These are phyloP conservation scores for Stercorarius parasiticus DNA, from an alignment of 2,113 vertebrate genomes.

Conservation along the genomic window DNA sequence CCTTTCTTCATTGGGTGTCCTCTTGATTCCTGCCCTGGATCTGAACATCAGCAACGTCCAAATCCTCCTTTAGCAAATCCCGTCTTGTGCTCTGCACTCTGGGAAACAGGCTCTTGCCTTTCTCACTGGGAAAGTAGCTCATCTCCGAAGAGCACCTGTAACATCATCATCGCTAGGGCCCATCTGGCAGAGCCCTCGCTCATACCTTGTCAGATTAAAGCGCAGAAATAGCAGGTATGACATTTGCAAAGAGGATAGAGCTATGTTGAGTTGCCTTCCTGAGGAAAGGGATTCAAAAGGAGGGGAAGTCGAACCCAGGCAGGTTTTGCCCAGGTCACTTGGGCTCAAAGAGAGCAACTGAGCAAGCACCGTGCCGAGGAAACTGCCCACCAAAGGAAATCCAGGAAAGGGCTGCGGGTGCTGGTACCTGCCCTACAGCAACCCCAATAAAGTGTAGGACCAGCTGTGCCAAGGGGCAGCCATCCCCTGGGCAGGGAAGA, in stretches of 20 bases:
- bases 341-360: no score
- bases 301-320: accelerated
- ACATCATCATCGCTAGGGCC: not conserved
- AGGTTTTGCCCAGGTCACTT: not conserved
- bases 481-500: not conserved
- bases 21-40: not conserved
- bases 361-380: accelerated
- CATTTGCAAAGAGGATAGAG: not conserved
- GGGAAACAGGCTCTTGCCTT: not conserved
- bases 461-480: no score
- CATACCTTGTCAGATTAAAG: not conserved
- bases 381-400: not conserved
- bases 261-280: accelerated
- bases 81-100: not conserved
- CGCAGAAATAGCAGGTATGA: not conserved
- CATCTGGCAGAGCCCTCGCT: not conserved
- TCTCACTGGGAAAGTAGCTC: not conserved
- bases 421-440: no score
- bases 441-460: not conserved
- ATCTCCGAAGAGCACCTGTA: not conserved
- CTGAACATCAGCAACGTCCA: not conserved
- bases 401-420: not conserved
- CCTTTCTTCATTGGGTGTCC: not conserved
- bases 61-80: not conserved
- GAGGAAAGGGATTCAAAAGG: not conserved